Conservation (phyloP, 2,797 vertebrate species). For the Cyprinella venusta region DNA sequence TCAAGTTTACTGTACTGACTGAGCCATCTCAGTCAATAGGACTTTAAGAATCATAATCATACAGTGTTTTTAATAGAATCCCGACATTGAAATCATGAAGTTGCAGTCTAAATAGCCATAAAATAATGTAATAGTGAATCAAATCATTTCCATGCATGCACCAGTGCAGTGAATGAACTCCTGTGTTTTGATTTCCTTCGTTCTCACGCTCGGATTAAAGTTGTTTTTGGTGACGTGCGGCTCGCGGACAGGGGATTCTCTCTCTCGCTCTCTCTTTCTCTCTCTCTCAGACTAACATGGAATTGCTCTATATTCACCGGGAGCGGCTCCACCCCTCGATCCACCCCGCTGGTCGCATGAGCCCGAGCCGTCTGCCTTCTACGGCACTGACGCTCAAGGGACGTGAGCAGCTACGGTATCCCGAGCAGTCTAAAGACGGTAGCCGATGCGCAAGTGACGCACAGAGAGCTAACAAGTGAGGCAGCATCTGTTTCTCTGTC, state of each 20-base stretch:
- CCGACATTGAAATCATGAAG: conserved; percentile 15
- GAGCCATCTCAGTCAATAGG: background rate
- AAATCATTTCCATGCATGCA: conserved; percentile 24
- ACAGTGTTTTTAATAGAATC: conserved; percentile 15
- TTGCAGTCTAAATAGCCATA: conserved; percentile 5
- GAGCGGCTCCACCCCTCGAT: conserved; percentile 56
- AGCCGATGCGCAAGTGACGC: conserved; percentile 22
- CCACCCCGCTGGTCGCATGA: conserved; percentile 51
- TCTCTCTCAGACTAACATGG: conserved; percentile 50
- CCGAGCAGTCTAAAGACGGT: conserved; percentile 47
- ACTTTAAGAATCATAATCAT: background rate
- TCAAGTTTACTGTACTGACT: background rate
- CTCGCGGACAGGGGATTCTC: conserved; percentile 41
- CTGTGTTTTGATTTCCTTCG: conserved; percentile 38
- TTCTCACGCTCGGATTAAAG: conserved; percentile 53
- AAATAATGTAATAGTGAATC: background rate
- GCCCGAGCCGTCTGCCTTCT: conserved; percentile 55
- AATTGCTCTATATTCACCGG: conserved; percentile 57
- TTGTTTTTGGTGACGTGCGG: conserved; percentile 44
- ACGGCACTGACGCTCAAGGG: conserved; percentile 47
- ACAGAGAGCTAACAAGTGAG: conserved; percentile 20
- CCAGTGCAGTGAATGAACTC: conserved; percentile 39
- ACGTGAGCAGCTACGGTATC: conserved; percentile 37
- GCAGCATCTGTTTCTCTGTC: conserved; percentile 12
- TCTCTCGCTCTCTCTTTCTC: conserved; percentile 16